Conservation (phyloP, 2,797 vertebrate genomes). For the Spinus pinus region DNA sequence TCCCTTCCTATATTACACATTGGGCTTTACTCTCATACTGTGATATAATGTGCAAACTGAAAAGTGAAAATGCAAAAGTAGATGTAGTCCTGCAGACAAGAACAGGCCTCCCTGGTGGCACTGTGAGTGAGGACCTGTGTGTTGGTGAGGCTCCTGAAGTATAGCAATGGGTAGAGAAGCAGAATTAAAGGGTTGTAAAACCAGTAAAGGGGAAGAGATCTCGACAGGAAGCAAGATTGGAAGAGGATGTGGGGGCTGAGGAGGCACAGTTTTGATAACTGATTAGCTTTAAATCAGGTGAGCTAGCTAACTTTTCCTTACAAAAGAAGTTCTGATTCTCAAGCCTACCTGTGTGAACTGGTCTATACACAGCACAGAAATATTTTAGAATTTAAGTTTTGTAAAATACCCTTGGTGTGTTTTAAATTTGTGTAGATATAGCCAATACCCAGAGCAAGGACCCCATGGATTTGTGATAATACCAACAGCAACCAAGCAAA, state of each 20-base stretch:
- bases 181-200: rapidly evolving
- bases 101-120: not conserved
- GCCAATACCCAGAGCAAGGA: not conserved
- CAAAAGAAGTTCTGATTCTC: not conserved
- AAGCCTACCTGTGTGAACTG: not conserved
- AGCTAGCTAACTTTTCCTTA: not conserved
- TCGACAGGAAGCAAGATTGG: rapidly evolving
- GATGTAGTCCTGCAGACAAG: not conserved
- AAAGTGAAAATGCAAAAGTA: not conserved
- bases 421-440: not conserved
- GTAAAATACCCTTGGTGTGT: not conserved
- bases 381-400: not conserved
- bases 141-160: not conserved
- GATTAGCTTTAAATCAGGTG: not conserved
- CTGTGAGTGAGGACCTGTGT: not conserved
- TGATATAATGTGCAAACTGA: not conserved
- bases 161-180: not conserved
- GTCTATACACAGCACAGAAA: not conserved
- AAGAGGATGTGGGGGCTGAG: rapidly evolving
- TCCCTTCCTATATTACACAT: not conserved
- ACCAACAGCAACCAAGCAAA: not conserved
- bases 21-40: not conserved
- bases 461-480: not conserved
- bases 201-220: not conserved
- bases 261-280: not conserved